Evolutionary conservation across 64 coral and sea anemone genomes (phyloP), one percentile per base, ranked within the genome.

Genomic region (Trachythela sp.): DNA sequence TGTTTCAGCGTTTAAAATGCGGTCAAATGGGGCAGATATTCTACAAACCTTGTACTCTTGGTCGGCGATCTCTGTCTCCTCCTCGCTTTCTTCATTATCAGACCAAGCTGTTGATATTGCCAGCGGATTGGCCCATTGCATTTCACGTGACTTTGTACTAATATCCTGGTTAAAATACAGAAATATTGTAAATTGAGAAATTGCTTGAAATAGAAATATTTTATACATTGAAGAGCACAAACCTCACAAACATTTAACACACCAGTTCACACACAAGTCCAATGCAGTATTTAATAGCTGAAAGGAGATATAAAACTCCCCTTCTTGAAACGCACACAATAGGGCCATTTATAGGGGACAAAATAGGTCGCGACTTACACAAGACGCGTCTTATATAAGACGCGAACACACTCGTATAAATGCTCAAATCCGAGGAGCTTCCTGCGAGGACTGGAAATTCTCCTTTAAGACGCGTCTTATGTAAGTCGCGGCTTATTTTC

Each of bases 251-350:
- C 75, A 1, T 17, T 37, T 37, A 80, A 80, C 15, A 80, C 30
- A 80, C 35, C 75, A 80, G 75, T n/a, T 9, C 35, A 29, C 75
- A 10, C 96, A 99, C 84, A 99, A 89, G 20, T 95, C 86, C 18
- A 89, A 84, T 13, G 93, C 91, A 40, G 93, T 99, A 36, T 93
- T 91, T 9, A 99, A 42, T 26, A 99, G 51, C 96, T 99, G 54
- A 31, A 93, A 54, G 50, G n/a, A 32, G 87, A 87, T n/a, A 1
- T 20, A 52, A 15, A 52, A 52, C 13, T 15, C 13, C 13, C 22
- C 24, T 18, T 64, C 8, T 64, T 64, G 20, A n/a, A 59, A 20
- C 20, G 8, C 3, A 27, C 22, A n/a, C 1, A 64, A 64, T 15
- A 20, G n/a, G n/a, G n/a, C n/a, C n/a, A n/a, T n/a, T n/a, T n/a